Conservation (phyloP, 2,113 vertebrate species). For the Prionailurus bengalensis region DNA sequence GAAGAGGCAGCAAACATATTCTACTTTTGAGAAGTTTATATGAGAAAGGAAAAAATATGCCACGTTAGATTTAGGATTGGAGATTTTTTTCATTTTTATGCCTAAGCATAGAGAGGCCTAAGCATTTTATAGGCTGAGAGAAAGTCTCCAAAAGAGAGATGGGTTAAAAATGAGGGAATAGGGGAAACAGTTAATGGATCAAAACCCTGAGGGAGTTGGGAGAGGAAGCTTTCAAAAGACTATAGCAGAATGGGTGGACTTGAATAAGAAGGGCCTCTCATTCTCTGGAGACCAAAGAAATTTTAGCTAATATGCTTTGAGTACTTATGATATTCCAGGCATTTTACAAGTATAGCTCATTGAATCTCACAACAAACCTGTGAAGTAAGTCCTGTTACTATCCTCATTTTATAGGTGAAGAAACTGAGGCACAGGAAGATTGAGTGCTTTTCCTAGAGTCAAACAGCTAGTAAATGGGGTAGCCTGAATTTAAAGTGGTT, state of each 20-base stretch:
- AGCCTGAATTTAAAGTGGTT: background rate
- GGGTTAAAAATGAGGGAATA: conserved; percentile 1
- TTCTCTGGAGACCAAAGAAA: conserved; percentile 9
- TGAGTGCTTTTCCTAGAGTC: background rate
- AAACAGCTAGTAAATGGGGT: background rate
- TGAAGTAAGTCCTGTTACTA: background rate
- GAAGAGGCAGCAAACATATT: background rate
- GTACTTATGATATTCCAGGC: background rate
- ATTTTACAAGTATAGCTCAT: background rate
- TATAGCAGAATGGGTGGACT: background rate
- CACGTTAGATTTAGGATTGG: background rate
- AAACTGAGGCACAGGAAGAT: background rate
- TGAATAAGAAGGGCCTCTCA: background rate
- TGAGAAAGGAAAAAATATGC: conserved; percentile 27
- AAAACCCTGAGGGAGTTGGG: background rate
- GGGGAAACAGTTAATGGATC: background rate
- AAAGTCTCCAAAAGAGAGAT: background rate
- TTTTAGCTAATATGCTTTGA: conserved; percentile 45
- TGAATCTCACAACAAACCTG: background rate
- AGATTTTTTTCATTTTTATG: background rate
- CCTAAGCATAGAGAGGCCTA: background rate
- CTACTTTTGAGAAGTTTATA: conserved; percentile 23
- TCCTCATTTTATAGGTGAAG: background rate
- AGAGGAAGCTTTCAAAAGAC: background rate
- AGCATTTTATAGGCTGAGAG: conserved; percentile 12